Evolutionary conservation across 2,888 invertebrate species (phyloP).

Genomic region (Ethmia dodecea): DNA sequence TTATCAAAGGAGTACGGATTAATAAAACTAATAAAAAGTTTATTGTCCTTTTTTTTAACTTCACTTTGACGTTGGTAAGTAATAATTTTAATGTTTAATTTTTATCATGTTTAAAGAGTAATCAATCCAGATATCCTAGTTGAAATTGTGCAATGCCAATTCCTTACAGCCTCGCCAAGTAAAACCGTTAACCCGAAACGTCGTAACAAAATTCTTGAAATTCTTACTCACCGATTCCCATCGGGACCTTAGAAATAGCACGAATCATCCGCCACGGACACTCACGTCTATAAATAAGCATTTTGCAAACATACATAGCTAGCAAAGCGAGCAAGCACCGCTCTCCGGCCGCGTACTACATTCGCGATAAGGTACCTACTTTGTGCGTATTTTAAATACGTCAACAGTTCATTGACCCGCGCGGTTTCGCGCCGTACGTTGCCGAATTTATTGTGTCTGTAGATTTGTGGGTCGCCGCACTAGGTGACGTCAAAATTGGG

Average conservation of each 20-base stretch:
- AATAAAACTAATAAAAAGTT: too few species aligned
- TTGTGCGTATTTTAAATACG: constrained; percentile 73
- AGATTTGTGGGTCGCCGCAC: constrained; percentile 74
- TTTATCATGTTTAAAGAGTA: too few species aligned
- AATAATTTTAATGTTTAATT: too few species aligned
- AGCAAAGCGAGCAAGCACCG: constrained; percentile 52
- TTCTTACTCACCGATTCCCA: constrained; percentile 34
- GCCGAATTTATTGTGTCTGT: constrained; percentile 75
- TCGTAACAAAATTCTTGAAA: constrained; percentile 4
- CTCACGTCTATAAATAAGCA: constrained; percentile 64
- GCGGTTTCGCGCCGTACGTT: constrained; percentile 64
- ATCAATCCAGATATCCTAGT: too few species aligned
- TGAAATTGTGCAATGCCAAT: too few species aligned
- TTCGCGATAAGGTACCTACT: constrained; percentile 72
- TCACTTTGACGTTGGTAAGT: too few species aligned
- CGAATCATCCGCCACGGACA: constrained; percentile 63
- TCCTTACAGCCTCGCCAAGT: too few species aligned
- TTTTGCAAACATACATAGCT: constrained; percentile 61
- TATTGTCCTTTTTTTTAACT: too few species aligned
- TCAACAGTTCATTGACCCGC: constrained; percentile 72
- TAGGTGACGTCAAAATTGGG: constrained; percentile 63
- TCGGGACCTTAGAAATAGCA: constrained; percentile 54
- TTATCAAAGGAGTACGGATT: too few species aligned
- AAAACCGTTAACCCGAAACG: too few species aligned
- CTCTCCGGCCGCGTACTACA: constrained; percentile 60